Base-by-base conservation (phyloP, 2,888 invertebrate genomes). In the Dysmachus trigonus region DNA sequence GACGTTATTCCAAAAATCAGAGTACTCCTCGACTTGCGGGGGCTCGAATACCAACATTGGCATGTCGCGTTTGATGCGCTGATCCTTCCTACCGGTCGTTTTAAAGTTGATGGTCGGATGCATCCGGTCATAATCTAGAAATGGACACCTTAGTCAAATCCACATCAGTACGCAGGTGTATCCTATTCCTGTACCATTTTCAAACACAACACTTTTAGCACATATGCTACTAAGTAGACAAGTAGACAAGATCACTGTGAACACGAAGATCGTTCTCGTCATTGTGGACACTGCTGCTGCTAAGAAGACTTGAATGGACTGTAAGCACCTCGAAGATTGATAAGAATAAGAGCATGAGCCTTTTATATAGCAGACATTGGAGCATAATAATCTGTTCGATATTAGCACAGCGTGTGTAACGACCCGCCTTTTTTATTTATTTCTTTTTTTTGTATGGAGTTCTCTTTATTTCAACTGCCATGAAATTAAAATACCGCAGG, bases 1-100 rank as follows among this genome's bases (percentile, higher is more conserved):
- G 85, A 93, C 90, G 0, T 88, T 89, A 18, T 90, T 90, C 94
- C 94, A 94, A 89, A 91, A 93, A 8, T 91, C 90, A 0, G 90
- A 89, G 53, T 89, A 89, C 72, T 90, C 89, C 85, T 92, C 91
- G 72, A 90, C 90, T 1, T 89, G 88, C 0, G 89, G 85, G 0
- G 92, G 87, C 5, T 89, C 89, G 53, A 91, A 92, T 0, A 85
- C 87, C 27, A 92, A 88, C 86, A 89, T 72, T 0, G 92, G 92
- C 91, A 92, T 91, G 35, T 89, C 89, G 86, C 90, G 91, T 6
- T 88, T 86, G 13, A 86, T 13, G 1, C 81, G 81, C 10, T 53
- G 10, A n/a, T 53, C 41, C 15, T 51, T n/a, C 15, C 87, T 77
- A 10, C 15, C 38, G 13, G 1, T 15, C 2, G 47, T n/a, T 13